These are phyloP conservation scores for Goniozus legneri DNA, from an alignment of 1,140 invertebrate genomes.

Conservation along the genomic window DNA sequence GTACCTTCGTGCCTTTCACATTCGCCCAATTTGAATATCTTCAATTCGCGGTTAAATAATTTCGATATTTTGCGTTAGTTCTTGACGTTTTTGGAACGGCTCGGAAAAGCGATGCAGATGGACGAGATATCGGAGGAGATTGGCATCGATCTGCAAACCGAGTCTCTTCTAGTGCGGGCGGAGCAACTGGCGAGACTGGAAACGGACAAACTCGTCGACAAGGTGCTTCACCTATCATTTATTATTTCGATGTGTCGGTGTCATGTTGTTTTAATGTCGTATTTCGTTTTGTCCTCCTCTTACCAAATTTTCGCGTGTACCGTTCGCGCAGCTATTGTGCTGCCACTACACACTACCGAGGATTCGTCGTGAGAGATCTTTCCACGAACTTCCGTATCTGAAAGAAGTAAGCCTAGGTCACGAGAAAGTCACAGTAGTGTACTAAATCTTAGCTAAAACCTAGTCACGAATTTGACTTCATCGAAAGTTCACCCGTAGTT, in stretches of 20 bases:
- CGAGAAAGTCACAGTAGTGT: slow-evolving; percentile 16
- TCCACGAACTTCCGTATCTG: slow-evolving; percentile 65
- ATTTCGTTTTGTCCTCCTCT: slow-evolving; percentile 13
- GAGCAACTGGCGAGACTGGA: slow-evolving; percentile 75
- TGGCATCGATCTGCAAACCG: slow-evolving; percentile 74
- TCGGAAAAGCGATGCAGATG: slow-evolving; percentile 70
- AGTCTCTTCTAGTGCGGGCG: slow-evolving; percentile 70
- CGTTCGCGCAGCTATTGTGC: slow-evolving; percentile 60
- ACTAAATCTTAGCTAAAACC: no score
- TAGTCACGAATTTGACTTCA: no score
- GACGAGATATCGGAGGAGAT: slow-evolving; percentile 74
- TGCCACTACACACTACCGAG: slow-evolving; percentile 67
- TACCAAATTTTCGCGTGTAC: slow-evolving; percentile 22
- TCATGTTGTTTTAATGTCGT: background rate
- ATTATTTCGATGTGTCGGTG: no score
- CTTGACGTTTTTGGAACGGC: slow-evolving; percentile 68
- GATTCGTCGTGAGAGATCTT: slow-evolving; percentile 69
- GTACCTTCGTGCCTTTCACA: no score
- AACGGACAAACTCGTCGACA: slow-evolving; percentile 73
- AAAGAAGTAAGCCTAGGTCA: slow-evolving; percentile 59
- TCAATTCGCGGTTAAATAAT: background rate
- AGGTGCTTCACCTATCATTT: slow-evolving; percentile 51
- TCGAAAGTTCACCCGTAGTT: no score
- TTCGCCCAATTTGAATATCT: no score
- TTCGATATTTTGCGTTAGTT: slow-evolving; percentile 57